phyloP scores from a whole-genome alignment of 2,797 vertebrate species.

The Melanotaenia boesemani region DNA sequence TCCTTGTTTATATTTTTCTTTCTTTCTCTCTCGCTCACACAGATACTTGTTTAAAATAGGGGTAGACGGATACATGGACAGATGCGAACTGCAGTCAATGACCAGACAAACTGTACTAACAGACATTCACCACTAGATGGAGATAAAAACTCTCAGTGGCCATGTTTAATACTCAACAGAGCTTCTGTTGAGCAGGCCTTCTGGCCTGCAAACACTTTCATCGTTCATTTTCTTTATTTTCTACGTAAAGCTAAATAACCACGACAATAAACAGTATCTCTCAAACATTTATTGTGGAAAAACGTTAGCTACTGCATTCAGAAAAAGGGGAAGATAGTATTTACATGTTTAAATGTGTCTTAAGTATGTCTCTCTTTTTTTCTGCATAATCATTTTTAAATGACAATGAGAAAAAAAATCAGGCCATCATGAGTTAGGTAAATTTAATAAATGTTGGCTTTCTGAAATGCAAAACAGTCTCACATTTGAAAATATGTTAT shows the following conservation, averaged over 20 bases:
- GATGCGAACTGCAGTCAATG: too few species aligned
- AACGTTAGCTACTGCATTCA: constrained; percentile 64
- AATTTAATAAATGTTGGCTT: not conserved
- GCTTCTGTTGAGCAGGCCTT: constrained; percentile 48
- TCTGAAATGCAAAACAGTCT: constrained; percentile 1
- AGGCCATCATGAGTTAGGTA: not conserved
- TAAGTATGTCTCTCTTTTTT: constrained; percentile 6
- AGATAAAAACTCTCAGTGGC: constrained; percentile 66
- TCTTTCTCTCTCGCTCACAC: not conserved
- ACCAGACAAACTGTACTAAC: constrained; percentile 43
- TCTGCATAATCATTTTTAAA: constrained; percentile 1
- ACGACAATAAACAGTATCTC: constrained; percentile 48
- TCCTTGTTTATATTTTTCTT: too few species aligned
- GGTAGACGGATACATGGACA: too few species aligned
- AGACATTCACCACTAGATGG: constrained; percentile 86
- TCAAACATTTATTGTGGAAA: constrained; percentile 74
- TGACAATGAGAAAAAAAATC: constrained; percentile 4
- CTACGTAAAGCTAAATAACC: constrained; percentile 74
- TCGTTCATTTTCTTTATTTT: not conserved
- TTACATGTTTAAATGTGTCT: constrained; percentile 65
- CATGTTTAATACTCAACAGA: constrained; percentile 18
- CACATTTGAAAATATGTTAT: constrained; percentile 6
- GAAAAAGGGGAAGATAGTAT: constrained; percentile 56
- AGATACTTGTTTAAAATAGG: too few species aligned
- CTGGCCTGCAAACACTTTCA: constrained; percentile 16